phyloP scores from a whole-genome alignment of 1,140 invertebrate genomes.

The Mamestra configurata region DNA sequence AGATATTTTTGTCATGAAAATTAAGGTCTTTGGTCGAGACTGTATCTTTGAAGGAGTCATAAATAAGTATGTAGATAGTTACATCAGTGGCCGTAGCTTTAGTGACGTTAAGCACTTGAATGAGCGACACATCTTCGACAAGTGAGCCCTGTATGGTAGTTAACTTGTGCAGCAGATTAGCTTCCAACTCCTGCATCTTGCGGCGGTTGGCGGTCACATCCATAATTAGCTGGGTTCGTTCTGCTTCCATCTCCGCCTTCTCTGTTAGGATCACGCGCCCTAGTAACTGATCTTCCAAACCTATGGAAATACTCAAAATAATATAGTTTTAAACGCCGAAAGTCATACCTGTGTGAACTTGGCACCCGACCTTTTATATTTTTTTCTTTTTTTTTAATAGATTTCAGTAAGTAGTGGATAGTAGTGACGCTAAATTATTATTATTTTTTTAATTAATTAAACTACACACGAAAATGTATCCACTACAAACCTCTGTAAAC shows the following conservation, averaged over 20 bases:
- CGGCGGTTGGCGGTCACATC: constrained; percentile 96
- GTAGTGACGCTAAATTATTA: no score
- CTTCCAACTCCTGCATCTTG: constrained; percentile 96
- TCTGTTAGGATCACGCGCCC: constrained; percentile 97
- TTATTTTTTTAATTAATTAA: no score
- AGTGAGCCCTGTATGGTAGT: constrained; percentile 96
- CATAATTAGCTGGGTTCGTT: constrained; percentile 94
- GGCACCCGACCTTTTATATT: no score
- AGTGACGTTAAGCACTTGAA: constrained; percentile 95
- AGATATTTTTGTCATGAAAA: no score
- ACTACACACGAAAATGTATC: no score
- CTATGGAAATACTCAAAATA: constrained; percentile 74
- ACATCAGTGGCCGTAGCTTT: constrained; percentile 96
- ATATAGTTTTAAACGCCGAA: no score
- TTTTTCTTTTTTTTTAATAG: no score
- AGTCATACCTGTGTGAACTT: no score
- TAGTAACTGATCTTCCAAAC: constrained; percentile 96
- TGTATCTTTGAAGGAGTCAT: no score
- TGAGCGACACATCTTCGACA: constrained; percentile 96
- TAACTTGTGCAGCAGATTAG: constrained; percentile 95
- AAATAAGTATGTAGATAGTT: neutral
- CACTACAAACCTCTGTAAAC: no score
- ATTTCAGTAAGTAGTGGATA: no score
- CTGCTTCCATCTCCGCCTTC: constrained; percentile 95
- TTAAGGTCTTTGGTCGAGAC: no score